Evolutionary conservation across 2,888 invertebrate species (phyloP).

Genomic region (Biston betularia): DNA sequence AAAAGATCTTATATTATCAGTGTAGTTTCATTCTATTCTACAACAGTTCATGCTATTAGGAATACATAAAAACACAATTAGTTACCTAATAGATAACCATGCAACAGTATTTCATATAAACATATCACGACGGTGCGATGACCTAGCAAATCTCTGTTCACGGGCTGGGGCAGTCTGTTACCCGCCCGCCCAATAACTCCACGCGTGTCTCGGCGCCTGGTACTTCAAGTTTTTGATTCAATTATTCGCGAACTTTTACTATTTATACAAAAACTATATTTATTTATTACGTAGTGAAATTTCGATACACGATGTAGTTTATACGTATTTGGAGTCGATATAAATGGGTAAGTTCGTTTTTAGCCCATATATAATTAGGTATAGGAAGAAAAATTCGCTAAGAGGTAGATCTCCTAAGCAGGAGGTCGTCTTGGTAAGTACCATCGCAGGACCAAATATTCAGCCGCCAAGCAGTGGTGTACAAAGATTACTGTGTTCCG

Average conservation of each 20-base stretch:
- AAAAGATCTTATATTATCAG: too few relatives aligned
- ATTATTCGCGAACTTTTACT: background rate
- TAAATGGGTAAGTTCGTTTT: slow-evolving; percentile 8
- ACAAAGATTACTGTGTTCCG: too few relatives aligned
- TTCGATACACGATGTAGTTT: background rate
- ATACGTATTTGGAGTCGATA: background rate
- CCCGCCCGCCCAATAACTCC: slow-evolving; percentile 56
- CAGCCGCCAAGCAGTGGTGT: too few relatives aligned
- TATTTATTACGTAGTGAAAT: background rate
- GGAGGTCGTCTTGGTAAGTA: too few relatives aligned
- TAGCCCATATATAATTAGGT: too few relatives aligned
- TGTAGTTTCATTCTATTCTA: background rate
- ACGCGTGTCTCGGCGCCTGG: slow-evolving; percentile 60
- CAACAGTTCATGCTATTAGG: background rate
- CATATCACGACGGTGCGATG: slow-evolving; percentile 24
- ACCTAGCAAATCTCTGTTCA: slow-evolving; percentile 31
- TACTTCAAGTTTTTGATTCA: slow-evolving; percentile 37
- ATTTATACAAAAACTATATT: background rate
- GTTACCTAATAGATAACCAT: slow-evolving; percentile 3
- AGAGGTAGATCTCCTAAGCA: too few relatives aligned
- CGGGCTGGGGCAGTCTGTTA: slow-evolving; percentile 55
- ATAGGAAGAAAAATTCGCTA: too few relatives aligned
- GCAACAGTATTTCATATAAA: slow-evolving; percentile 25
- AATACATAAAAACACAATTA: slow-evolving; percentile 15
- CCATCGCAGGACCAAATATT: too few relatives aligned